Percentiles rank a stretch among this genome's conserved stretches.
These are phyloP conservation scores for Penaeus chinensis DNA, from an alignment of 1,140 invertebrate species.

Conservation along the genomic window DNA sequence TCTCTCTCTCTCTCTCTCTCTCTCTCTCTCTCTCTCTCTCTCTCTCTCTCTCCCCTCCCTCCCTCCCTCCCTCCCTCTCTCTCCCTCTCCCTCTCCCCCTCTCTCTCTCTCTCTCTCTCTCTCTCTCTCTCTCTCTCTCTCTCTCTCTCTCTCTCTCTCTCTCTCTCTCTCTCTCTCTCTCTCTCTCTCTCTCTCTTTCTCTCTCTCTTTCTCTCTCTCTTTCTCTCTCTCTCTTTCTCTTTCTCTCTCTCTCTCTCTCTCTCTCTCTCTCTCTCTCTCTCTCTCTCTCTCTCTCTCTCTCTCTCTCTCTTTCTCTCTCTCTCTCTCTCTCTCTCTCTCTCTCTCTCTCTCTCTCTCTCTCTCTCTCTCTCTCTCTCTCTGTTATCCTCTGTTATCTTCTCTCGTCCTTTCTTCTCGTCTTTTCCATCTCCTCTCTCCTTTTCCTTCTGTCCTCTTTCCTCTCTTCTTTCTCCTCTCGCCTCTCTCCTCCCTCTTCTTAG, in stretches of 20 bases:
- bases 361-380: background rate
- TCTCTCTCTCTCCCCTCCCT: no score
- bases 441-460: background rate
- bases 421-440: background rate
- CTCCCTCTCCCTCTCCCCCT: no score
- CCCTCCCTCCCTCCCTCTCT: no score
- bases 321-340: background rate
- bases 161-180: background rate
- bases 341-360: background rate
- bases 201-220: no score
- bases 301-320: background rate
- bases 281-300: no score
- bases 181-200: background rate
- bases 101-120: no score
- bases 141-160: background rate
- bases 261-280: no score
- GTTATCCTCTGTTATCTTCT: background rate
- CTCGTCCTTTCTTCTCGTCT: background rate
- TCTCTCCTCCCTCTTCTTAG: background rate
- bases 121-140: no score
- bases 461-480: background rate
- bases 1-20: background rate
- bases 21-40: background rate
- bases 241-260: no score
- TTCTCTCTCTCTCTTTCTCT: no score